Percentiles rank a stretch among this genome's conserved stretches.
These are phyloP conservation scores for Eretmocerus hayati DNA, from an alignment of 2,888 invertebrate species.

Conservation along the genomic window DNA sequence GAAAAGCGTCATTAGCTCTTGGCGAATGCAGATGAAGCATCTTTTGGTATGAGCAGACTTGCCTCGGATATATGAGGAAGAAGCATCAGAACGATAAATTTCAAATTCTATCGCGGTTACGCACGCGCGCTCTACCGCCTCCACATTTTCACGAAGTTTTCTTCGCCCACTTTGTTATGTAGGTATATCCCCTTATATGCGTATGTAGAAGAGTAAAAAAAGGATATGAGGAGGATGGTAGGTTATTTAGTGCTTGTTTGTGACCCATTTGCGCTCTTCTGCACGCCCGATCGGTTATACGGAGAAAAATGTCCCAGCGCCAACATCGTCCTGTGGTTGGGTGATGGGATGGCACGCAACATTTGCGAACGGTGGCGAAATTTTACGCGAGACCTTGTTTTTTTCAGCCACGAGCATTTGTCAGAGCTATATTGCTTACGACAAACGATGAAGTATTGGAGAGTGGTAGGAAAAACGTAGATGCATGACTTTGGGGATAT, in stretches of 20 bases:
- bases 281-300: background rate
- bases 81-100: slow-evolving; percentile 33
- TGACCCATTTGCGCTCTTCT: slow-evolving; percentile 22
- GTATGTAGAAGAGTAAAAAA: no score
- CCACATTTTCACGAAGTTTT: no score
- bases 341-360: slow-evolving; percentile 1
- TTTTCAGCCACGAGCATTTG: background rate
- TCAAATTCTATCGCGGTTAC: slow-evolving; percentile 34
- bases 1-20: no score
- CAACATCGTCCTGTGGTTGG: no score
- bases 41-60: slow-evolving; percentile 11
- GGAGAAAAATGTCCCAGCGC: slow-evolving; percentile 7
- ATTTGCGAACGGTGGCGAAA: background rate
- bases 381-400: background rate
- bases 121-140: slow-evolving; percentile 13
- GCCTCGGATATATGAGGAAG: no score
- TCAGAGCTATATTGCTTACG: background rate
- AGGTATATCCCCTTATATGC: no score
- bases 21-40: slow-evolving; percentile 34
- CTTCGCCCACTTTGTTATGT: no score
- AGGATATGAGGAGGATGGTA: no score
- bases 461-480: no score
- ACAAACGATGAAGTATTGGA: background rate
- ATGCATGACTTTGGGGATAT: no score
- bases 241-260: slow-evolving; percentile 34